Base-by-base conservation (phyloP, 2,113 vertebrate species). In the Haemorhous mexicanus region DNA sequence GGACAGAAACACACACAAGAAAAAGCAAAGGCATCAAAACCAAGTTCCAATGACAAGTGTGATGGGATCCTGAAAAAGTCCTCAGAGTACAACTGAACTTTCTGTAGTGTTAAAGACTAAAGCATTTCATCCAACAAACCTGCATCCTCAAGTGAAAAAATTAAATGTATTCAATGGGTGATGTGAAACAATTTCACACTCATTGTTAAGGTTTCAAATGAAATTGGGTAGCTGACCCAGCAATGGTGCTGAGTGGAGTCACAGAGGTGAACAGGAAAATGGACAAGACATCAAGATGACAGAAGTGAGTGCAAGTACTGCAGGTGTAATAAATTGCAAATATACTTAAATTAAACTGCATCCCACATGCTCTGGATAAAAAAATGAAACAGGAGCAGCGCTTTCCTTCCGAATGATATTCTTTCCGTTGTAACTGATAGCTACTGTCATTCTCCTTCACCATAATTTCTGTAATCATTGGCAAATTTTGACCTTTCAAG, bases 401-500 rank as follows among this genome's bases (percentile, higher is more conserved):
- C 50, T 90, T 75, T 23, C 79, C 66, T 82, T 77, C 66, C 11
- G 18, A 90, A 94, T 12, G 8, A 61, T 63, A 67, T 35, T 93
- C 59, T 20, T 62, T 81, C 69, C 23, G 35, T 89, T 28, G 26
- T 73, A 94, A 89, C 39, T 82, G 84, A 89, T 62, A 94, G 87
- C 79, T 90, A 8, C 84, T 84, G 78, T 80, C 87, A 76, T 86
- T 75, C 82, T 68, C 64, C 74, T 96, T 79, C 80, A 77, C 47
- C 10, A 15, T 95, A 92, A 90, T 87, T 94, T 92, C 56, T 95
- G 83, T 92, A 91, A 97, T 96, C 93, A 81, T 52, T 92, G 87
- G 89, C 70, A 94, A 94, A 93, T 96, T 94, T 77, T 96, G 96
- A 97, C 96, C 95, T 97, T 96, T 96, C 91, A 95, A 94, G 95